Evolutionary conservation across 2,888 invertebrate genomes (phyloP), one percentile per base, ranked within the genome.

Genomic region (Ormia ochracea): DNA sequence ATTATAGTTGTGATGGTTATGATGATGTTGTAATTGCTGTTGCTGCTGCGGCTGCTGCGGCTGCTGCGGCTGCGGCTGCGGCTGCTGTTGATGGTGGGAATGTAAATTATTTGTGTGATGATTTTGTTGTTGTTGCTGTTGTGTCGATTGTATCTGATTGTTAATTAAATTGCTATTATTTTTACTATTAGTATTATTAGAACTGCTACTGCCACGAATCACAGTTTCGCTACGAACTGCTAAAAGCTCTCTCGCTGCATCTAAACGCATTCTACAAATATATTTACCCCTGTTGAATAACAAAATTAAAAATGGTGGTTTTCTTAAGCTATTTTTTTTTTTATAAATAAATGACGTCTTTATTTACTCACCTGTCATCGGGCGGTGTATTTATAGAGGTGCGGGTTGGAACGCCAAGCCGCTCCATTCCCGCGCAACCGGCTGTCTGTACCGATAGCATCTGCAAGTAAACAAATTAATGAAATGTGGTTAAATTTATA

Each of bases 391-490:
- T 90, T 85, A 90, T 86, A 84, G 90, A 88, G 87, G 89, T 90
- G 90, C 90, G 89, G 89, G 89, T 89, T 87, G 90, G 90, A 90
- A 90, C 90, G 90, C 91, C 91, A 89, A 92, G 92, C 92, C 92
- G 92, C 92, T 92, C 93, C 93, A 93, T 93, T 91, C 92, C 92
- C 92, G 93, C 93, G 91, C 92, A 93, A 92, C 93, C 93, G 92
- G 93, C 92, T 90, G 92, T 92, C 92, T 93, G 93, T 90, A 93
- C 93, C 92, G 93, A 93, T 92, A 93, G 93, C 93, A 93, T 93
- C 93, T 93, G 91, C 86, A 92, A 87, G 2, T 52, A 48, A 56
- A n/a, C n/a, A n/a, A 73, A 54, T 9, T 17, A 36, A 38, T 31
- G 66, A 38, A 26, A 43, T 33, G 21, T 1, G n/a, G 7, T n/a